Evolutionary conservation across 1,140 invertebrate genomes (phyloP).

Genomic region (Drosophila bifasciata): DNA sequence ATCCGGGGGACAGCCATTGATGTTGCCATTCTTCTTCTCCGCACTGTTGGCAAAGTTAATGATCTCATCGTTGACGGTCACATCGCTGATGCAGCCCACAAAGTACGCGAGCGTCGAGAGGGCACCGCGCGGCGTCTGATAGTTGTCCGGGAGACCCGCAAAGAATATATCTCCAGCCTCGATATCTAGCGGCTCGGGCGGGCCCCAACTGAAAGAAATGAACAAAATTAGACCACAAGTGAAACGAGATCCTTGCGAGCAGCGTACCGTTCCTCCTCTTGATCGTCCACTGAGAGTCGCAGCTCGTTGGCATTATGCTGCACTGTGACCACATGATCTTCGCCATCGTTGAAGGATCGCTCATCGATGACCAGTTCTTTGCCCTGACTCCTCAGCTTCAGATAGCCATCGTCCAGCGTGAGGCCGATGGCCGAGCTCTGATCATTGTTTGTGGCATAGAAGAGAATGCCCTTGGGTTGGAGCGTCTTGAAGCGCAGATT

Average conservation of each 20-base stretch:
- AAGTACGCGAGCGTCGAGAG: conserved; percentile 86
- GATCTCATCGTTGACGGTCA: conserved; percentile 92
- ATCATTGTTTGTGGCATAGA: conserved; percentile 88
- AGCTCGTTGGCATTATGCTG: conserved; percentile 88
- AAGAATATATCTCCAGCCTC: conserved; percentile 90
- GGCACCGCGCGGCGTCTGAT: conserved; percentile 80
- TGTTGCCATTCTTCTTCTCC: conserved; percentile 87
- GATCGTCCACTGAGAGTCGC: conserved; percentile 93
- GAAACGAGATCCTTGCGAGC: neutral
- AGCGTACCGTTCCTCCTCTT: conserved; percentile 87
- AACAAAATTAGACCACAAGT: conserved; percentile 6
- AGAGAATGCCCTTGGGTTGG: conserved; percentile 90
- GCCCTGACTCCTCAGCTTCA: conserved; percentile 89
- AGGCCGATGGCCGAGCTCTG: conserved; percentile 88
- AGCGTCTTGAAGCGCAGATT: conserved; percentile 95
- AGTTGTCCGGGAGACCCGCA: conserved; percentile 90
- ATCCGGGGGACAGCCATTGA: conserved; percentile 87
- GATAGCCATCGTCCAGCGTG: conserved; percentile 88
- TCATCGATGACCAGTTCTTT: conserved; percentile 86
- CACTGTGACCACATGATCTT: conserved; percentile 96
- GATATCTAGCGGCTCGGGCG: conserved; percentile 87
- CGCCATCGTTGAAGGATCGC: conserved; percentile 92
- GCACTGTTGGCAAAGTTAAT: conserved; percentile 92
- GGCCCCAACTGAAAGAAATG: conserved; percentile 28
- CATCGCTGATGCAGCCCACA: conserved; percentile 94